phyloP scores from a whole-genome alignment of 2,797 vertebrate genomes.

The Enteromius paludinosus region DNA sequence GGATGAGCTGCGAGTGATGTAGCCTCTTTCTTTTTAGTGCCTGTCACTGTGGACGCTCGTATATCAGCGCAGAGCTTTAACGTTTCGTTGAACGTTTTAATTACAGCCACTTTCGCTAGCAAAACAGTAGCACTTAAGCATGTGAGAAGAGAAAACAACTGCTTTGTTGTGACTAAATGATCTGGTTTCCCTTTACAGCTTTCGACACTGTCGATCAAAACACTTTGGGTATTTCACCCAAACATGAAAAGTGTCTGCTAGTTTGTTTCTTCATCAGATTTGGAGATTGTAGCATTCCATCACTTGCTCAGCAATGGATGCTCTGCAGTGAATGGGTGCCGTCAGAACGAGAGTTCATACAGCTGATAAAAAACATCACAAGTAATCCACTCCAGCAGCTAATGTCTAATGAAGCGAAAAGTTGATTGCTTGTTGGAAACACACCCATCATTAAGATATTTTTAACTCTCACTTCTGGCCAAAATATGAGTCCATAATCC shows the following conservation, averaged over 20 bases:
- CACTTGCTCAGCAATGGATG: neutral
- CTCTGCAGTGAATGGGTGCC: neutral
- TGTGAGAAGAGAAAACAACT: neutral
- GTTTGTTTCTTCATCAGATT: neutral
- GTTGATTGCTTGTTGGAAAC: neutral
- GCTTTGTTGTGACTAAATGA: neutral
- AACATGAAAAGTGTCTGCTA: neutral
- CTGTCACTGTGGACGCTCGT: constrained; percentile 37
- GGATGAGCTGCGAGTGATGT: constrained; percentile 43
- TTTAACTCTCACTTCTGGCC: neutral
- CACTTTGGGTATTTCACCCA: neutral
- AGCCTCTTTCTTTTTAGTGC: constrained; percentile 47
- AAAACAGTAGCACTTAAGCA: constrained; percentile 5
- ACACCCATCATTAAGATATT: neutral
- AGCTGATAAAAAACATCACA: neutral
- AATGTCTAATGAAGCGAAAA: neutral
- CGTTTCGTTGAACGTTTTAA: constrained; percentile 26
- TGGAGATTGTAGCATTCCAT: neutral
- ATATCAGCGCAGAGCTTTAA: constrained; percentile 35
- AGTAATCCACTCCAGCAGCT: neutral
- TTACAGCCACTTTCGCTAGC: neutral
- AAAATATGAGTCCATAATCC: neutral
- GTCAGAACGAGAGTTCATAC: neutral
- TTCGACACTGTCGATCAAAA: neutral
- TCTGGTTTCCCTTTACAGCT: constrained; percentile 5